Evolutionary conservation across 1,140 invertebrate genomes (phyloP), one percentile per base, ranked within the genome.

Genomic region (Drosophila ficusphila): DNA sequence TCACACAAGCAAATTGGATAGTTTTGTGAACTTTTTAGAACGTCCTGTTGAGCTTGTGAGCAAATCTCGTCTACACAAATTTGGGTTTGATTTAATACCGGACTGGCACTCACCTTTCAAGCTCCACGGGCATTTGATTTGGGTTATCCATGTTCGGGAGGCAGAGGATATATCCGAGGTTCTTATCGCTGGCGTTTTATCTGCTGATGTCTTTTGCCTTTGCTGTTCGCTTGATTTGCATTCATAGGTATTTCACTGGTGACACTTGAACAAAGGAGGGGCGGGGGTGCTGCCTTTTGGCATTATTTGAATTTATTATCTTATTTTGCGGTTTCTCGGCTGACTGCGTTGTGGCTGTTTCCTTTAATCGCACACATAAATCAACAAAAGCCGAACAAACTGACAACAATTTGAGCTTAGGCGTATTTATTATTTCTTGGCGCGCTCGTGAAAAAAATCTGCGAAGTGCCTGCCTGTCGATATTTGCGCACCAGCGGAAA

Each of bases 361-460:
- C 72, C 49, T 76, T 69, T 85, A 85, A 85, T 85, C 79, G 79
- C 69, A 57, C 56, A 76, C 76, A 85, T 85, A 85, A 85, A 85
- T 85, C 76, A 83, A 74, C 49, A 36, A 52, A 49, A 64, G 41
- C 56, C 65, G 56, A 33, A 48, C 36, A 29, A 41, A 78, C 62
- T 54, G 67, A 51, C 76, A 78, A 62, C 67, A 71, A 61, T 73
- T 79, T 54, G 56, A 74, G 67, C 60, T 53, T 81, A 72, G 69
- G 67, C 69, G 74, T 74, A 69, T 85, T 41, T 53, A 54, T 67
- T 60, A 57, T 52, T 76, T 57, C 16, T 49, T 27, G 48, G 48
- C 60, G 53, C 53, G 58, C 27, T 56, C 49, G 36, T 38, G 16
- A 44, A 42, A 60, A 49, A 68, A 56, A 41, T 46, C 54, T 49